Base-by-base conservation (phyloP, 2,797 vertebrate species). In the Falco novaeseelandiae region DNA sequence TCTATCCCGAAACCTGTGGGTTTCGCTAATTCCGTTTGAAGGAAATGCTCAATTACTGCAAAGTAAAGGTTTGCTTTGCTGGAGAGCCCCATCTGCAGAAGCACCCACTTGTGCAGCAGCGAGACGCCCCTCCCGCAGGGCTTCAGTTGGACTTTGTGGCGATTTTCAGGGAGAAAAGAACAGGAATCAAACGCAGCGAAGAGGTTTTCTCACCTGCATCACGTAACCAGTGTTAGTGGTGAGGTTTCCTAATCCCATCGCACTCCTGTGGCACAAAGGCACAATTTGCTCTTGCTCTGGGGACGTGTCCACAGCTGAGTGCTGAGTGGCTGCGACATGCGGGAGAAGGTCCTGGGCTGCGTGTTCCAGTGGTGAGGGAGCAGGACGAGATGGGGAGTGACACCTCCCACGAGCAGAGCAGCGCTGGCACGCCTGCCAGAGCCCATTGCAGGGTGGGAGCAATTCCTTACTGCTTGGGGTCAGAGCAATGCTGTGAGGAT, bases 241-340 rank as follows among this genome's bases (percentile, higher is more conserved):
- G 58, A 54, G 48, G 32, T 14, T 30, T 71, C n/a, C 78, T 40
- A 3, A 5, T 38, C 59, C 58, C 29, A 3, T 21, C 6, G 0
- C 3, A 0, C 59, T 70, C 40, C 71, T 0, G 2, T 12, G 57
- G 58, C 87, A 32, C 61, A 17, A 20, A 27, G 36, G 36, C 55
- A 23, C 0, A 2, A 5, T 23, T 67, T 19, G 59, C 38, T 72
- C 25, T 57, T 7, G 63, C 49, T 36, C 12, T 6, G 0, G 66
- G 83, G 79, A 5, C 4, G 0, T 0, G 8, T 19, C 36, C 3
- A 0, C 0, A 10, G 36, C 55, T 4, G 23, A 62, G 77, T 4
- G 4, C 61, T 11, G 22, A 71, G 81, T 1, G 6, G 69, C 27
- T 59, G 38, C 0, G 21, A 70, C 4, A 4, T 34, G 71, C 1